Evolutionary conservation across 2,113 vertebrate species (phyloP).

Genomic region (Paralichthys olivaceus): DNA sequence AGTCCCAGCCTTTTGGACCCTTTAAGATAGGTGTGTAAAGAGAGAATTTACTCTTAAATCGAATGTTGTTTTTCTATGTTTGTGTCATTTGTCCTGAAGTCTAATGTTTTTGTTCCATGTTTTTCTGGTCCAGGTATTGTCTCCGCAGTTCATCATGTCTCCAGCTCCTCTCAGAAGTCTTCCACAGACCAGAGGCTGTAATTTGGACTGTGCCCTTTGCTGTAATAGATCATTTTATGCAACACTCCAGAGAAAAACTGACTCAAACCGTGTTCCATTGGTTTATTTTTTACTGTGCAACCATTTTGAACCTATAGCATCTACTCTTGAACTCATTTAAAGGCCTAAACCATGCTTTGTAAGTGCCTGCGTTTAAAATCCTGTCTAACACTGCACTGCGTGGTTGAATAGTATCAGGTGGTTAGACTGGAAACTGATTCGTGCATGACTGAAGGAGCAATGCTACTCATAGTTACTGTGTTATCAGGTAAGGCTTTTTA

Average conservation of each 20-base stretch:
- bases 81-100: neutral
- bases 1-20: constrained; percentile 39
- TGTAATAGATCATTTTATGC: constrained; percentile 53
- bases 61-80: neutral
- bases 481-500: constrained; percentile 62
- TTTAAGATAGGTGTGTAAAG: constrained; percentile 27
- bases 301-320: constrained; percentile 38
- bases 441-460: constrained; percentile 63
- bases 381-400: constrained; percentile 33
- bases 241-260: constrained; percentile 21
- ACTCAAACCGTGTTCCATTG: neutral
- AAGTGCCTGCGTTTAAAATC: constrained; percentile 75
- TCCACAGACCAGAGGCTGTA: constrained; percentile 37
- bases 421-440: constrained; percentile 46
- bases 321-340: constrained; percentile 46
- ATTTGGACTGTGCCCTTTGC: constrained; percentile 31
- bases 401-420: constrained; percentile 32
- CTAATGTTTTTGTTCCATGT: neutral
- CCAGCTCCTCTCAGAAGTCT: constrained; percentile 48
- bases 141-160: constrained; percentile 4
- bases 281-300: constrained; percentile 37
- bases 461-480: constrained; percentile 46
- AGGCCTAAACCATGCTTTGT: constrained; percentile 62
- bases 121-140: constrained; percentile 37
- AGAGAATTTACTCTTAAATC: neutral